Conservation (phyloP, 2,797 vertebrate genomes). For the Toxotes lorentzi region DNA sequence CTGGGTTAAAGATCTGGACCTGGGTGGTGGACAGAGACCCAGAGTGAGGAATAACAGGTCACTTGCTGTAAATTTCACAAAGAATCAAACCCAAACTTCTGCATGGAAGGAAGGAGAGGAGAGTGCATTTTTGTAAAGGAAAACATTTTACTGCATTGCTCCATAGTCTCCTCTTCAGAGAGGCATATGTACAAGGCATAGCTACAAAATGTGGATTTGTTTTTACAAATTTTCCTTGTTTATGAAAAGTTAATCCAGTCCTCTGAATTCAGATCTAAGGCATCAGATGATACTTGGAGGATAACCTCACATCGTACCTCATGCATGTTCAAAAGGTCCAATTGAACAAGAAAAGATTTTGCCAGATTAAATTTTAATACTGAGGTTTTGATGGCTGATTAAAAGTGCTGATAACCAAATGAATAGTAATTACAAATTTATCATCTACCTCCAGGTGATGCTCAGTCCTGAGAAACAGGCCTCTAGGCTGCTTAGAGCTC, state of each 20-base stretch:
- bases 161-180: not conserved
- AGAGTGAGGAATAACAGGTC: not conserved
- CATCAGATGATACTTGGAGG: not conserved
- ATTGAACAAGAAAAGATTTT: slow-evolving; percentile 21
- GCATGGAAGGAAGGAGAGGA: not conserved
- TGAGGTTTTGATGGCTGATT: slow-evolving; percentile 27
- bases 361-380: slow-evolving; percentile 19
- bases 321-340: slow-evolving; percentile 25
- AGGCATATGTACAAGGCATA: not conserved
- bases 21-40: slow-evolving; percentile 59
- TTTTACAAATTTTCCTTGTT: not conserved
- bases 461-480: slow-evolving; percentile 24
- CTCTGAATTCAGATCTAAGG: not conserved
- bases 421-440: slow-evolving; percentile 43
- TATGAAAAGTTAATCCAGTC: not conserved
- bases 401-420: slow-evolving; percentile 20
- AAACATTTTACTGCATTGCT: not conserved
- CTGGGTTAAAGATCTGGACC: slow-evolving; percentile 99
- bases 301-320: not conserved
- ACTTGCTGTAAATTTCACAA: not conserved
- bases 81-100: not conserved
- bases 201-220: not conserved
- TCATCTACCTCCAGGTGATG: slow-evolving; percentile 32
- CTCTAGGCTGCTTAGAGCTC: slow-evolving; percentile 31
- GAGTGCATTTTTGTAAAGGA: not conserved